Base-by-base conservation (phyloP, 2,113 vertebrate genomes). In the Cercocebus atys region DNA sequence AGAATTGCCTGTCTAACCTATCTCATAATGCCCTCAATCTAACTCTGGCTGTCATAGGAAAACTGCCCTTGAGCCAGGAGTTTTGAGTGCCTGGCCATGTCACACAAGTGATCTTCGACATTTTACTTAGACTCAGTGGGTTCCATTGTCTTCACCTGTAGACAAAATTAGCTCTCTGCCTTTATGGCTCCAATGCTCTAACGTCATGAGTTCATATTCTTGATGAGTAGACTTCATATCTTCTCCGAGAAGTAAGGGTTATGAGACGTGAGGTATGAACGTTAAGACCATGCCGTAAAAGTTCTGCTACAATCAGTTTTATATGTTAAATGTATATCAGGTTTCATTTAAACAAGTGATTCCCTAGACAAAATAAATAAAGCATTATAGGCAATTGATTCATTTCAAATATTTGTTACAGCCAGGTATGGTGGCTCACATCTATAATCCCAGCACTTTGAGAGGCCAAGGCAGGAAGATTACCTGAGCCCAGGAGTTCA, bases 341-440 rank as follows among this genome's bases (percentile, higher is more conserved):
- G 10, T 87, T 94, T 92, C 23, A 75, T 73, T 88, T 91, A 9
- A 96, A 91, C 94, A 61, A 90, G 55, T 13, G 17, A 35, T 52
- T 64, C 17, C 32, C 3, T 35, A 35, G 61, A 45, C 22, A 87
- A 88, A 96, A 70, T 78, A 82, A 87, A 75, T 75, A 73, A 88
- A 70, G 86, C 52, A 80, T 57, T n/a, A 82, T 4, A 96, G 45
- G 50, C 68, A 76, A 76, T 64, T 16, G 32, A 88, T 85, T 88
- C 8, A 30, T 73, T 38, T 47, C 72, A 85, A 57, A 23, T 45
- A 90, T 68, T 90, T 81, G 20, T 55, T 88, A 47, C 30, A 64
- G 27, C 61, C 61, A 64, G 27, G 12, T 13, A 64, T 14, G 61
- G 27, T 64, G 61, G 27, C 61, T 30, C 27, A 32, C 61, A 32